Conservation (phyloP, 2,888 invertebrate species). For the Therioaphis trifolii region DNA sequence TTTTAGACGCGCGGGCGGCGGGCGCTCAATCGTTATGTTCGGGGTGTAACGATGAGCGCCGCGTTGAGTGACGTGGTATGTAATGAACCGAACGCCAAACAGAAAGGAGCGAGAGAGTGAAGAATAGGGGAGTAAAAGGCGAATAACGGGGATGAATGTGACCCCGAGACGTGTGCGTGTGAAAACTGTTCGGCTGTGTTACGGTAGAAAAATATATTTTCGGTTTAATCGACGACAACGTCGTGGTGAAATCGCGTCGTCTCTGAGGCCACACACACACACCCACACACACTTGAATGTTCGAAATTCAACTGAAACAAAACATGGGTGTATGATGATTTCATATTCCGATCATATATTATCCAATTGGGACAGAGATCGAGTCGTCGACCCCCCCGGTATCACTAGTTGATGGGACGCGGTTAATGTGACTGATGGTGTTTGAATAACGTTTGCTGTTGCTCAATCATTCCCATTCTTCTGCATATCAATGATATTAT, state of each 20-base stretch:
- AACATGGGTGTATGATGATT: too few species aligned
- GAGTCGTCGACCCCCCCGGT: too few species aligned
- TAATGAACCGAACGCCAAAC: neutral
- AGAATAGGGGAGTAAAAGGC: too few species aligned
- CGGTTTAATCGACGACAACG: too few species aligned
- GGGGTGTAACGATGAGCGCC: neutral
- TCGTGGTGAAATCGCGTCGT: too few species aligned
- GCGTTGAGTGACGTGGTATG: neutral
- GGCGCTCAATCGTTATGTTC: neutral
- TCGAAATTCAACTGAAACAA: neutral
- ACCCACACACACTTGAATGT: neutral
- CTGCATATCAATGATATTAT: too few species aligned
- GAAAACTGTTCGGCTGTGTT: neutral
- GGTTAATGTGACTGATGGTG: neutral
- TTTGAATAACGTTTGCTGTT: neutral
- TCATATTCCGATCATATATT: too few species aligned
- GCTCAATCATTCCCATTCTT: neutral
- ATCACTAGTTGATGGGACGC: too few species aligned
- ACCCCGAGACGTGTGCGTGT: neutral
- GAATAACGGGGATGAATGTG: neutral
- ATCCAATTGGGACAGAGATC: too few species aligned
- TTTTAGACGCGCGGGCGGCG: too few species aligned
- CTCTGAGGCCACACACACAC: neutral
- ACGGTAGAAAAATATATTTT: too few species aligned
- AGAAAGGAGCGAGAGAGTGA: too few species aligned